Evolutionary conservation across 37 sponge, comb jelly and placozoan species (phyloP).

Genomic region (Beroe ovata): DNA sequence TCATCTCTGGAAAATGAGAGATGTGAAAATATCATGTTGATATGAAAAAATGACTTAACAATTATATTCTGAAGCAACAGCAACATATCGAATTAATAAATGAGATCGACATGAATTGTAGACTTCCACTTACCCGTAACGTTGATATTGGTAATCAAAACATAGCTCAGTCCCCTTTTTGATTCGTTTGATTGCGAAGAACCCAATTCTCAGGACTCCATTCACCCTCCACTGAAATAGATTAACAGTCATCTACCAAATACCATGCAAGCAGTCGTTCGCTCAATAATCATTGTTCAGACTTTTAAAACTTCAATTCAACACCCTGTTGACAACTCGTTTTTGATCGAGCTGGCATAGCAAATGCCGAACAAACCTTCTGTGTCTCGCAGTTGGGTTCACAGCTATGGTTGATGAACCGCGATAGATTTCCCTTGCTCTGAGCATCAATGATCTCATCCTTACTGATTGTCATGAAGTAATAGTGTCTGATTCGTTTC

Average conservation of each 20-base stretch:
- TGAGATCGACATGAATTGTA: too few species aligned
- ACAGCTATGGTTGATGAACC: slow-evolving; percentile 99
- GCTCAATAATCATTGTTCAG: too few species aligned
- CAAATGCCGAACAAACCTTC: too few species aligned
- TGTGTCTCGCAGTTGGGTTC: slow-evolving; percentile 99
- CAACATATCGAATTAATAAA: background rate
- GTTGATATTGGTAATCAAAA: slow-evolving; percentile 96
- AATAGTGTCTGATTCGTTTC: slow-evolving; percentile 87
- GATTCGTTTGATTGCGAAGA: slow-evolving; percentile 81
- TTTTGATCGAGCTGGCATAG: too few species aligned
- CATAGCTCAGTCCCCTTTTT: slow-evolving; percentile 81
- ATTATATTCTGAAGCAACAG: background rate
- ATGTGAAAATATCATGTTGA: background rate
- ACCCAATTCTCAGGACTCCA: slow-evolving; percentile 90
- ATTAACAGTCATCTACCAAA: too few species aligned
- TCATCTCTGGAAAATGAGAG: slow-evolving; percentile 71
- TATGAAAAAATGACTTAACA: too few species aligned
- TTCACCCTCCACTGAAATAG: slow-evolving; percentile 85
- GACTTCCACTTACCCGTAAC: slow-evolving; percentile 81
- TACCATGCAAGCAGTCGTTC: too few species aligned
- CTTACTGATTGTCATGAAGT: slow-evolving; percentile 93
- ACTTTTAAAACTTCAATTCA: too few species aligned
- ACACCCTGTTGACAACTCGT: too few species aligned
- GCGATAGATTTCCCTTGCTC: slow-evolving; percentile 81
- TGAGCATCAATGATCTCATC: slow-evolving; percentile 98